Conservation (phyloP, 1,140 invertebrate genomes). For the Ectropis grisescens region DNA sequence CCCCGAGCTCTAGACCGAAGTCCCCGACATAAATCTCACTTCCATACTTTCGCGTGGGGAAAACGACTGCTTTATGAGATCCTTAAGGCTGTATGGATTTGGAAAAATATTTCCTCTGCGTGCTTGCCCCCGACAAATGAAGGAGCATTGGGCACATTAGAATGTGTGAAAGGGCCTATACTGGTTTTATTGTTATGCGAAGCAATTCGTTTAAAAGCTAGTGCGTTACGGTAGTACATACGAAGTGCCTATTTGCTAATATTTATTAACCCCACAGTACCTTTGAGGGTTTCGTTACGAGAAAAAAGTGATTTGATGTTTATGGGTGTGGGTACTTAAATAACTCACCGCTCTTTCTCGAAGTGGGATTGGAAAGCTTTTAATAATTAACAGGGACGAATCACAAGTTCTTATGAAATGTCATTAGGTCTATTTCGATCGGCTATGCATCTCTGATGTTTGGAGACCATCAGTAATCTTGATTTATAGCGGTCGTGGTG, state of each 20-base stretch:
- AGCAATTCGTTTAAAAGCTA: constrained; percentile 68
- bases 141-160: constrained; percentile 61
- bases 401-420: neutral
- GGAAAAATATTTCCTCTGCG: constrained; percentile 68
- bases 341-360: constrained; percentile 3
- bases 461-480: constrained; percentile 21
- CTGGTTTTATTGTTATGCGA: constrained; percentile 63
- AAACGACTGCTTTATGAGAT: constrained; percentile 70
- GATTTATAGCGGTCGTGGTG: constrained; percentile 12
- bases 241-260: constrained; percentile 60
- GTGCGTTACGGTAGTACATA: constrained; percentile 49
- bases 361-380: neutral
- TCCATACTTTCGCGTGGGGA: constrained; percentile 68
- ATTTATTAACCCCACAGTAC: constrained; percentile 46
- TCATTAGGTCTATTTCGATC: constrained; percentile 12
- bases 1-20: constrained; percentile 53
- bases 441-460: constrained; percentile 9
- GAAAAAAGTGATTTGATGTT: constrained; percentile 31
- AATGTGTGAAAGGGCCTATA: constrained; percentile 63
- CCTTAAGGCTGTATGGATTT: constrained; percentile 72
- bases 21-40: constrained; percentile 70
- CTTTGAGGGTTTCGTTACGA: constrained; percentile 30
- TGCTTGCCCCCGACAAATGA: constrained; percentile 63
- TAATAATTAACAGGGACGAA: neutral
- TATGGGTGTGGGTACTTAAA: constrained; percentile 14